Evolutionary conservation across 2,888 invertebrate species (phyloP).

Genomic region (Melanotus villosus): DNA sequence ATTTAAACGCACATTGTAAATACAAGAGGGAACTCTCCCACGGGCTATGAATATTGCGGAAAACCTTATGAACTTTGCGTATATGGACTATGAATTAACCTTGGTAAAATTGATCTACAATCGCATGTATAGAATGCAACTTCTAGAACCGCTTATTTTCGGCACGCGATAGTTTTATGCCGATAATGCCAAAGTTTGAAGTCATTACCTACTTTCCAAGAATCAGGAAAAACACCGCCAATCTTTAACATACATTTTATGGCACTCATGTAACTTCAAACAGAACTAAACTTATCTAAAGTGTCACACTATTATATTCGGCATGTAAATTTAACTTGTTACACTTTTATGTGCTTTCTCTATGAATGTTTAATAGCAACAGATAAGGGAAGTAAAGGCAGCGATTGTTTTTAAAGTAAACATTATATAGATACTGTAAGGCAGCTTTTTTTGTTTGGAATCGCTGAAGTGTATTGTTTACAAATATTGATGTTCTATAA

Average conservation of each 20-base stretch:
- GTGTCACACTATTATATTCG: too few species aligned
- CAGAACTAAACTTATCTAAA: too few species aligned
- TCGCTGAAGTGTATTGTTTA: too few species aligned
- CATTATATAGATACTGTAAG: too few species aligned
- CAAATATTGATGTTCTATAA: too few species aligned
- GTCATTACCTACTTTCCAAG: constrained; percentile 6
- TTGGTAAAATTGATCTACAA: constrained; percentile 42
- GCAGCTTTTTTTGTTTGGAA: too few species aligned
- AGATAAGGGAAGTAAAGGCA: too few species aligned
- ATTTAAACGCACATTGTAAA: not conserved
- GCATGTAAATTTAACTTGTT: too few species aligned
- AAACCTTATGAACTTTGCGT: constrained; percentile 6
- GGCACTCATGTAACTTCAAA: too few species aligned
- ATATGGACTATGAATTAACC: constrained; percentile 34
- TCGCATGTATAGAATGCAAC: constrained; percentile 44
- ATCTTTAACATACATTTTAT: not conserved
- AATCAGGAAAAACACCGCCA: not conserved
- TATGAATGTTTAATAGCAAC: too few species aligned
- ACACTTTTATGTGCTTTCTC: too few species aligned
- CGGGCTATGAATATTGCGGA: constrained; percentile 1
- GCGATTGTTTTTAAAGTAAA: too few species aligned
- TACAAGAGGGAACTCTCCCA: not conserved
- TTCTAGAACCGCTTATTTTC: constrained; percentile 37
- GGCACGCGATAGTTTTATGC: constrained; percentile 42
- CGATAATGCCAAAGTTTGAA: constrained; percentile 28